These are phyloP conservation scores for Drosophila barbarae DNA, from an alignment of 2,888 invertebrate species.

Conservation along the genomic window DNA sequence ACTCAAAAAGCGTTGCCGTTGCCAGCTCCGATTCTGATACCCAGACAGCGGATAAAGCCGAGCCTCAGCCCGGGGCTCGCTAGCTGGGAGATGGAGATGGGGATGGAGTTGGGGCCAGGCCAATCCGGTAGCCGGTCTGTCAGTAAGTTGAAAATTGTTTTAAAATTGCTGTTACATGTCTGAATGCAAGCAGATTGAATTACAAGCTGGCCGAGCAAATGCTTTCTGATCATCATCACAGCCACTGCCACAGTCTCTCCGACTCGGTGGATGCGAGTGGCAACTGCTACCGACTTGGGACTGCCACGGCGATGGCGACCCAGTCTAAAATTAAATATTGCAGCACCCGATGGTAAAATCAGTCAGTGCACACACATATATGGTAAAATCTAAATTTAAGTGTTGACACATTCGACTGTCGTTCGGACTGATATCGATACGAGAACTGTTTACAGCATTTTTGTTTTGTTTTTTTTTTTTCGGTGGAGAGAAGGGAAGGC, in stretches of 20 bases:
- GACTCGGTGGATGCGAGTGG: constrained; percentile 14
- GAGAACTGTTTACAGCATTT: constrained; percentile 40
- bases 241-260: constrained; percentile 12
- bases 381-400: constrained; percentile 78
- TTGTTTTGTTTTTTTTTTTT: background rate
- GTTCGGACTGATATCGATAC: constrained; percentile 39
- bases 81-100: constrained; percentile 12
- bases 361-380: constrained; percentile 67
- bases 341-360: constrained; percentile 62
- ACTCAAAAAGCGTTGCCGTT: constrained; percentile 69
- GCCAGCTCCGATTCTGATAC: constrained; percentile 49
- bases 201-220: constrained; percentile 71
- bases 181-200: constrained; percentile 78
- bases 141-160: constrained; percentile 79
- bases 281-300: constrained; percentile 24
- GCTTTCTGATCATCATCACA: constrained; percentile 55
- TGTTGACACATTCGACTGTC: constrained; percentile 64
- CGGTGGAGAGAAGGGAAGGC: background rate
- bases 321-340: constrained; percentile 65
- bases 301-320: constrained; percentile 34
- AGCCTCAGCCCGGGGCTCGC: constrained; percentile 33
- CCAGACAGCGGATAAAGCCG: constrained; percentile 35
- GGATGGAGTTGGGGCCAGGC: constrained; percentile 52
- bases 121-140: constrained; percentile 76
- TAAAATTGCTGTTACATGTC: constrained; percentile 79